Conservation (phyloP, 2,113 vertebrate genomes). For the Columbina picui region DNA sequence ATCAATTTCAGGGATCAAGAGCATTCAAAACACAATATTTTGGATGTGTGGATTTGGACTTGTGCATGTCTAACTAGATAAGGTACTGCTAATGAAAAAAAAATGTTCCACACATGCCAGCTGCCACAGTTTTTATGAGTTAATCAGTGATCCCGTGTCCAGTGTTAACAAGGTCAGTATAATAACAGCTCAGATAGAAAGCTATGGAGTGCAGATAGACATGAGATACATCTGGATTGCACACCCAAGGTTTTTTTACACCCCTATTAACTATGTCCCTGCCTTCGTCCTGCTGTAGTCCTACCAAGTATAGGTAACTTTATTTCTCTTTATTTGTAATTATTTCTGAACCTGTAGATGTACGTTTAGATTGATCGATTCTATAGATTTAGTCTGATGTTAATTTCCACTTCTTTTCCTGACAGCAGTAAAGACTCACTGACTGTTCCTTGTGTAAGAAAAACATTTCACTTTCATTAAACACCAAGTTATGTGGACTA, state of each 20-base stretch:
- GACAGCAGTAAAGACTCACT: neutral
- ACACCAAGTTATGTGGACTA: neutral
- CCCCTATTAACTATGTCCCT: fast-evolving
- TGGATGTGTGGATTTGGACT: neutral
- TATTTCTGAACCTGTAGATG: neutral
- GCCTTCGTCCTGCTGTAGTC: neutral
- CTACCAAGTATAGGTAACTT: neutral
- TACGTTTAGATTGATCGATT: neutral
- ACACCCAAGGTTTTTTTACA: neutral
- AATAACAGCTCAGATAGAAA: neutral
- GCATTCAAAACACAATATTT: neutral
- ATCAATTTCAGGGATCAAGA: neutral
- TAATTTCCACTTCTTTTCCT: neutral
- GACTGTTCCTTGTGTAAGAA: neutral
- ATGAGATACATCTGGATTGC: neutral
- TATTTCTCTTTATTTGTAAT: neutral
- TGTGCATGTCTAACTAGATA: neutral
- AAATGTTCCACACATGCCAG: neutral
- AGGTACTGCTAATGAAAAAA: neutral
- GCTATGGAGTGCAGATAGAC: neutral
- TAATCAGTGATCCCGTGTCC: neutral
- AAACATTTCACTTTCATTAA: neutral
- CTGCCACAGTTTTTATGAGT: neutral
- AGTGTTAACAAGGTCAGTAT: neutral
- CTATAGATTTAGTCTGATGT: neutral